Percentiles rank a stretch among this genome's conserved stretches.
Conservation (phyloP, 2,113 vertebrate species). For the Hippocampus comes region DNA sequence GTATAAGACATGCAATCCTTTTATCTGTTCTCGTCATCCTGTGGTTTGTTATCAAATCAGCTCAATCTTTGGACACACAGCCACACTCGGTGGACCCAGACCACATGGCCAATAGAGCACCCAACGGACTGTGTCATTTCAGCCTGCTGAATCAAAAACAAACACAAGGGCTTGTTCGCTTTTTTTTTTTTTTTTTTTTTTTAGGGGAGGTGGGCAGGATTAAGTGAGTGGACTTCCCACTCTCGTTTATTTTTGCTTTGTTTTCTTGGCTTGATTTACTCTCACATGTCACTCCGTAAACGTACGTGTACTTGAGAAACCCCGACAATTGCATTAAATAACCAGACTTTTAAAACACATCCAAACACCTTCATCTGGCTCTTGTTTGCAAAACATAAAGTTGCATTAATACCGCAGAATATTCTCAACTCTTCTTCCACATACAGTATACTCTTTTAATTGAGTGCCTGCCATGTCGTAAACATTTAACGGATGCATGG, state of each 20-base stretch:
- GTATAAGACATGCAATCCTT: neutral
- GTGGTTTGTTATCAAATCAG: slow-evolving; percentile 72
- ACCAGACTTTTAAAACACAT: neutral
- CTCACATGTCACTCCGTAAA: slow-evolving; percentile 14
- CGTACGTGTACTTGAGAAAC: neutral
- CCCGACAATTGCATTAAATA: slow-evolving; percentile 3
- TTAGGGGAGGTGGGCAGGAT: slow-evolving; percentile 22
- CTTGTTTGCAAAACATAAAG: neutral
- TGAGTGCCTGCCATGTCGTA: too few relatives aligned
- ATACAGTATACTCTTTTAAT: neutral
- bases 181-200: slow-evolving; percentile 8
- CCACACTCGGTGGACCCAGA: slow-evolving; percentile 71
- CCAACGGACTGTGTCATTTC: slow-evolving; percentile 77
- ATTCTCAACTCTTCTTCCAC: neutral
- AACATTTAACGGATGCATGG: neutral
- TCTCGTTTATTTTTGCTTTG: slow-evolving; percentile 45
- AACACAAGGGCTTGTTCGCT: slow-evolving; percentile 60
- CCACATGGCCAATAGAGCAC: slow-evolving; percentile 76
- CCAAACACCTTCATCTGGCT: slow-evolving; percentile 8
- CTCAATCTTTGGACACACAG: slow-evolving; percentile 60
- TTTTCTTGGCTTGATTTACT: slow-evolving; percentile 47
- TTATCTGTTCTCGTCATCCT: slow-evolving; percentile 37
- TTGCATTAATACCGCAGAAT: neutral
- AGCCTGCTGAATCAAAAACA: slow-evolving; percentile 74
- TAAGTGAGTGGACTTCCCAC: slow-evolving; percentile 43